Base-by-base conservation (phyloP, 2,113 vertebrate species). In the Gambusia affinis region DNA sequence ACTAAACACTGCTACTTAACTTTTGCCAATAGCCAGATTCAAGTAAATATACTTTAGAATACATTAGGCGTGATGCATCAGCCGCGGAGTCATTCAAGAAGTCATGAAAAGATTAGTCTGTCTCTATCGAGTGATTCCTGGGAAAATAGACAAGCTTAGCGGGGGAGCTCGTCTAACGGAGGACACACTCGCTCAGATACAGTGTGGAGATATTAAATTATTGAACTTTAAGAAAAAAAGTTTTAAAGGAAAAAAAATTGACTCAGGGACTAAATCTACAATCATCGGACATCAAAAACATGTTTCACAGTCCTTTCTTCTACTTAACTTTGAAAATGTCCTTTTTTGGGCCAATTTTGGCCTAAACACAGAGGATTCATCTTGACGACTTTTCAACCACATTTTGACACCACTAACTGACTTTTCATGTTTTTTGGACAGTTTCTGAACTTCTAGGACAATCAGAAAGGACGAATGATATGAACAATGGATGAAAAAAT, bases 31-130 rank as follows among this genome's bases (percentile, higher is more conserved):
- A 94, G 89, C 84, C 87, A 92, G 90, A 93, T 94, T 93, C 87
- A 92, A 92, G 93, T 94, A 94, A 95, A 94, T 94, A 92, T 94
- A 95, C 92, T 92, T 94, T 95, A 91, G 92, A 92, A 92, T 94
- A 93, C 91, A 94, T 92, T 93, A 93, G 79, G 87, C 77, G 85
- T 87, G 90, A 93, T 93, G 84, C 88, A 94, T 93, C 92, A 90
- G 93, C 82, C 85, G 65, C 83, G 80, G 89, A 94, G 89, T 90
- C 90, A 86, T 92, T 91, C 90, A 88, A 90, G 82, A 88, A 93
- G 92, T 81, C 90, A 90, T 90, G 90, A 90, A 92, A 91, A 91
- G 90, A 91, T 92, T 88, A 89, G 90, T 87, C 87, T 87, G 86
- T 92, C 91, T 90, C 90, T 80, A 80, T 84, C 83, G 80, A 91